These are phyloP conservation scores for Amphiprion clarkii DNA, from an alignment of 2,797 vertebrate genomes.

Conservation along the genomic window DNA sequence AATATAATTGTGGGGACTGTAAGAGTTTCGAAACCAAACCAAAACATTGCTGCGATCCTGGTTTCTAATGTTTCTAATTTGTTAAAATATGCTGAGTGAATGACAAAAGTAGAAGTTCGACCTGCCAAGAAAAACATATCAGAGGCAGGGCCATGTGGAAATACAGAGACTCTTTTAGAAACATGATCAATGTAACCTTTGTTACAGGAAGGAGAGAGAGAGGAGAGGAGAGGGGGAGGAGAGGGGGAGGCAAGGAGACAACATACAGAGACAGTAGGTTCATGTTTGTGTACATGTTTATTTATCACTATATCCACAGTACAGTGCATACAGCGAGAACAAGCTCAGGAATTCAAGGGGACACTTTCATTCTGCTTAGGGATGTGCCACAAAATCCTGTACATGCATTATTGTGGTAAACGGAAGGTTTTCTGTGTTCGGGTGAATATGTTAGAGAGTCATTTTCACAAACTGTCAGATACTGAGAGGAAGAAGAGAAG, in stretches of 20 bases:
- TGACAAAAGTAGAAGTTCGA: slow-evolving; percentile 81
- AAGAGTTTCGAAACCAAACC: slow-evolving; percentile 83
- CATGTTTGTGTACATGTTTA: slow-evolving; percentile 76
- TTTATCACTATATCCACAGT: slow-evolving; percentile 58
- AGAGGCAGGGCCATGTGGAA: slow-evolving; percentile 74
- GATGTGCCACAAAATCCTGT: slow-evolving; percentile 32
- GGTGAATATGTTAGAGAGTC: slow-evolving; percentile 56
- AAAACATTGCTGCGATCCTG: slow-evolving; percentile 84
- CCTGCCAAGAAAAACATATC: slow-evolving; percentile 88
- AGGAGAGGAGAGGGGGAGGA: slow-evolving; percentile 42
- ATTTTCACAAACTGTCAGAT: slow-evolving; percentile 76
- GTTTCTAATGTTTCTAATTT: slow-evolving; percentile 89
- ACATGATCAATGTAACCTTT: slow-evolving; percentile 83
- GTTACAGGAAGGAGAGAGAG: slow-evolving; percentile 82
- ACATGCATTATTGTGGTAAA: slow-evolving; percentile 63
- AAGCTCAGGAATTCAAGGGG: slow-evolving; percentile 45
- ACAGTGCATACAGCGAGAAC: slow-evolving; percentile 19
- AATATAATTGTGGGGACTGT: slow-evolving; percentile 84
- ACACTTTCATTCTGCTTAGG: slow-evolving; percentile 24
- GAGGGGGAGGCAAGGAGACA: slow-evolving; percentile 59
- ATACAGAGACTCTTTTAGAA: slow-evolving; percentile 82
- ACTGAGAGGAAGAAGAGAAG: slow-evolving; percentile 89
- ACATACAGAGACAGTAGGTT: slow-evolving; percentile 69
- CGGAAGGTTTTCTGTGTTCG: slow-evolving; percentile 26
- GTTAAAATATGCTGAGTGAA: slow-evolving; percentile 84